Evolutionary conservation across 1,140 invertebrate genomes (phyloP).

Genomic region (Cydia splendana): DNA sequence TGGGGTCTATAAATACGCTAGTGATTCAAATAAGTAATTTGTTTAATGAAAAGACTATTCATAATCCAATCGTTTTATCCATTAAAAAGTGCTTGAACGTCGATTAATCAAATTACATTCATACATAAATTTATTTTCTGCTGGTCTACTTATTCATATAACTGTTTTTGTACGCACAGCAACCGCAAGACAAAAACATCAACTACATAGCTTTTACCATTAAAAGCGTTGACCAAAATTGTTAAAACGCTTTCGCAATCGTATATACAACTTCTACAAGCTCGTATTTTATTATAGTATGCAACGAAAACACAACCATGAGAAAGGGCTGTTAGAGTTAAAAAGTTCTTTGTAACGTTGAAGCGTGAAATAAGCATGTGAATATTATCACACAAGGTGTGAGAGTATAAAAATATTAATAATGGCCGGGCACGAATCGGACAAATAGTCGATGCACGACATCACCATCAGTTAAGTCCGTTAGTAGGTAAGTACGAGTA

Average conservation of each 20-base stretch:
- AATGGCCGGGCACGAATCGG: conserved; percentile 58
- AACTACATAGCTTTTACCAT: conserved; percentile 10
- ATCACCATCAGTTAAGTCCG: conserved; percentile 47
- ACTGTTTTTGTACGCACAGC: neutral
- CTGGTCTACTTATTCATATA: neutral
- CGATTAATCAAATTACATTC: conserved; percentile 22
- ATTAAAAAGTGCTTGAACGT: conserved; percentile 9
- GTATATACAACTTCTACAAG: neutral
- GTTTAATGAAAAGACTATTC: conserved; percentile 27
- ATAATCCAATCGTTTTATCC: conserved; percentile 17
- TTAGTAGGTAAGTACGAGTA: conserved; percentile 41
- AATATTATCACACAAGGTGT: conserved; percentile 1
- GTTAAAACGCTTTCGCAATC: conserved; percentile 13
- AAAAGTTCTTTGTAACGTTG: neutral
- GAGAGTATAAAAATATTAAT: conserved; percentile 45
- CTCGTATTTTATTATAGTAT: neutral
- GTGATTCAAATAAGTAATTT: conserved; percentile 27
- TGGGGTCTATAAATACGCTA: neutral
- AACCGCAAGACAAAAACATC: conserved; percentile 7
- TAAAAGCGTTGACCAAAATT: conserved; percentile 17
- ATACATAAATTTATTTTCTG: neutral
- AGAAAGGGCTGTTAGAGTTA: neutral
- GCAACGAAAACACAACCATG: neutral
- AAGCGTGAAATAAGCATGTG: neutral
- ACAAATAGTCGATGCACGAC: conserved; percentile 66